A percentile compares a stretch with the other conserved stretches of the same genome.
Evolutionary conservation across 2,888 invertebrate genomes (phyloP).

Genomic region (Lamellibrachia satsuma): DNA sequence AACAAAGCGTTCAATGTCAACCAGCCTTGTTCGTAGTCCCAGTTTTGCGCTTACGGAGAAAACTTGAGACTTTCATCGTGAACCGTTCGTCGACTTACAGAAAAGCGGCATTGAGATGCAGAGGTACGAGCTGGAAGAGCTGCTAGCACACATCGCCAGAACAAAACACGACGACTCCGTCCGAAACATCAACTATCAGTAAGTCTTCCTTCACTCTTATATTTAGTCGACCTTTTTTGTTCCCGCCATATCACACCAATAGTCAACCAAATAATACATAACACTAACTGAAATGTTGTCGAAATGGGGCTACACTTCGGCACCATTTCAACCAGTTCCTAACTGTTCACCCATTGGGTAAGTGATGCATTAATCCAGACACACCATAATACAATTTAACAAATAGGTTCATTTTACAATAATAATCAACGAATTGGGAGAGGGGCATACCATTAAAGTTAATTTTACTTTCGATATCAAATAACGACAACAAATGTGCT

Average conservation of each 20-base stretch:
- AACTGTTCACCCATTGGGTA: background rate
- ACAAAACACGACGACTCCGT: background rate
- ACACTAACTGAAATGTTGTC: background rate
- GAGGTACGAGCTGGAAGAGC: background rate
- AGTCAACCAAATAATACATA: background rate
- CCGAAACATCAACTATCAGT: background rate
- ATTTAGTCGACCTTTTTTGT: background rate
- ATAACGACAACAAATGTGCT: background rate
- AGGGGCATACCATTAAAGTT: background rate
- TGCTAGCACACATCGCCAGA: background rate
- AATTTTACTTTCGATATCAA: background rate
- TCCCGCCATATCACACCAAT: background rate
- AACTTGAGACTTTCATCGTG: too few relatives aligned
- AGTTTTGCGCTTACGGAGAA: too few relatives aligned
- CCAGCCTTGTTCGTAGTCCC: too few relatives aligned
- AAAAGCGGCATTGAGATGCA: slow-evolving; percentile 1
- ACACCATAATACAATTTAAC: background rate
- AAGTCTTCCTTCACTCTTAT: background rate
- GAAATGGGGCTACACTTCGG: background rate
- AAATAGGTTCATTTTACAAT: background rate
- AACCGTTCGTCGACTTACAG: background rate
- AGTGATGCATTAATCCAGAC: background rate
- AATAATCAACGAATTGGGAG: background rate
- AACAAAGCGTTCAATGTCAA: too few relatives aligned
- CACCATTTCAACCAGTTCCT: background rate